These are phyloP conservation scores for Cassiopea xamachana DNA, from an alignment of 30 jellyfish, hydroid and myxozoan species.

Conservation along the genomic window DNA sequence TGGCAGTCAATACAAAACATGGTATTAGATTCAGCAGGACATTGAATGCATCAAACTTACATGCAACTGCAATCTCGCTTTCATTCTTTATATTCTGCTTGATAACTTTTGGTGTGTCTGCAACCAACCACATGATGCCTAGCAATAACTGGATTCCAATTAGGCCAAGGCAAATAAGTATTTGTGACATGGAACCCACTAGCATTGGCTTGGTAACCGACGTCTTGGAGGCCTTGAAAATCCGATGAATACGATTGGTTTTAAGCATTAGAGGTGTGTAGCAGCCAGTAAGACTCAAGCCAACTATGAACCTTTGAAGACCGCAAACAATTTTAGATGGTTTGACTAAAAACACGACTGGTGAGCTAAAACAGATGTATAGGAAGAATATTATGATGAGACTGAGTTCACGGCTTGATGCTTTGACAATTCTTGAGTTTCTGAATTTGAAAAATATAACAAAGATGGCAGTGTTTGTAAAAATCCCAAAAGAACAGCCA, in stretches of 20 bases:
- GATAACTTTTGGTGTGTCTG: constrained; percentile 66
- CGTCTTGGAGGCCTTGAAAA: constrained; percentile 71
- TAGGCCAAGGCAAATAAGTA: constrained; percentile 73
- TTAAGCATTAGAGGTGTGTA: constrained; percentile 89
- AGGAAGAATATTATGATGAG: constrained; percentile 67
- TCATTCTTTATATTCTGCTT: constrained; percentile 48
- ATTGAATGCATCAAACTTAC: constrained; percentile 29
- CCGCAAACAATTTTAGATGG: constrained; percentile 74
- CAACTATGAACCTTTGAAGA: constrained; percentile 77
- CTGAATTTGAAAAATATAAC: constrained; percentile 70
- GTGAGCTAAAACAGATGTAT: constrained; percentile 59
- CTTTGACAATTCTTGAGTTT: constrained; percentile 72
- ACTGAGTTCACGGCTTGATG: constrained; percentile 87
- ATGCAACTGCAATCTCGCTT: constrained; percentile 62
- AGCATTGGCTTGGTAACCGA: constrained; percentile 52
- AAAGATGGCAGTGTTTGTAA: constrained; percentile 38
- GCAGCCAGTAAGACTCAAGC: constrained; percentile 90
- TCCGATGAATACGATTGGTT: constrained; percentile 82
- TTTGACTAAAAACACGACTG: constrained; percentile 38
- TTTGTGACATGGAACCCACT: constrained; percentile 79
- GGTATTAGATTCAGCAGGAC: constrained; percentile 61
- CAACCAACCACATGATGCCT: constrained; percentile 82
- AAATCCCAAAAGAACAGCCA: constrained; percentile 59
- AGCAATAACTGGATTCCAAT: constrained; percentile 72
- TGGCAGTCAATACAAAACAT: constrained; percentile 68